Percentiles rank a stretch among this genome's conserved stretches.
Conservation (phyloP, 2,797 vertebrate genomes). For the Xerus rutilus region DNA sequence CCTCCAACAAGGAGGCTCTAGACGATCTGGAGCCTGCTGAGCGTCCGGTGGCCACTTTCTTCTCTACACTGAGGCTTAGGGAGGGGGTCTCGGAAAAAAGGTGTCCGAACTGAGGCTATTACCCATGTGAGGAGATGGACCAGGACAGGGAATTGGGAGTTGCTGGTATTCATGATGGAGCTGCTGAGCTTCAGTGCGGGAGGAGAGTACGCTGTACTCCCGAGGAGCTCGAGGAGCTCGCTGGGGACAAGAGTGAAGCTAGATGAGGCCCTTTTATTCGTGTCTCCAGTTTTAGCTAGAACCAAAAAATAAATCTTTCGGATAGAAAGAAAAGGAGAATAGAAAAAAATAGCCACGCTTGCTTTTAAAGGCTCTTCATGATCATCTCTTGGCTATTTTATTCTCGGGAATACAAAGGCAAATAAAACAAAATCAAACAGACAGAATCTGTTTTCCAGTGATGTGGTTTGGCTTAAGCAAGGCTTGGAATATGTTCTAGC, state of each 20-base stretch:
- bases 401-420: slow-evolving; percentile 35
- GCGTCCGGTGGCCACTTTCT: not conserved
- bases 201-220: not conserved
- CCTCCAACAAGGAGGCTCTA: not conserved
- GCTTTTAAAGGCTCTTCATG: slow-evolving; percentile 45
- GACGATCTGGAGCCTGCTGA: not conserved
- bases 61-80: not conserved
- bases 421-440: slow-evolving; percentile 5
- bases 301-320: not conserved
- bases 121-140: not conserved
- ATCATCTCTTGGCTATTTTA: slow-evolving; percentile 27
- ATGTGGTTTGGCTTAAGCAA: slow-evolving; percentile 42
- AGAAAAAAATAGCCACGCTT: not conserved
- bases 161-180: not conserved
- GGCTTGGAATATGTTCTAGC: not conserved
- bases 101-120: not conserved
- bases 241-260: not conserved
- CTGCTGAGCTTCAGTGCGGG: not conserved
- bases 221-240: not conserved
- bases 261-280: not conserved
- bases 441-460: not conserved
- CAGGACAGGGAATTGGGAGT: not conserved
- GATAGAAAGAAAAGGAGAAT: not conserved
- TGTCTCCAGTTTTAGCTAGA: not conserved
- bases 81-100: not conserved